These are phyloP conservation scores for Cantharis lateralis DNA, from an alignment of 2,888 invertebrate species.

Conservation along the genomic window DNA sequence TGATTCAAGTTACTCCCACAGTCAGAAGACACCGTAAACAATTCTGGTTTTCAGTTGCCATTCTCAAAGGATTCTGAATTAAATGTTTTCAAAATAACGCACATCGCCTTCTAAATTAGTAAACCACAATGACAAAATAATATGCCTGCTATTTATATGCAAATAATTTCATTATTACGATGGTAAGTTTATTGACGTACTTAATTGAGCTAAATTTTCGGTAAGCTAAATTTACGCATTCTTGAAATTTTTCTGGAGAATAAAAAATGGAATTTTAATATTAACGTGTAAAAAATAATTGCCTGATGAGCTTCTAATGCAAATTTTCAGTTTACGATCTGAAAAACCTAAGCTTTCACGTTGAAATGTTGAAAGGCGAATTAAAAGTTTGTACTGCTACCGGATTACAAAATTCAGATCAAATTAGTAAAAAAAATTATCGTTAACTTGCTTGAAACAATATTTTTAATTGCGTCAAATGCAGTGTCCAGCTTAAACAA, in stretches of 20 bases:
- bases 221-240: neutral
- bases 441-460: neutral
- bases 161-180: neutral
- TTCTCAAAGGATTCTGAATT: neutral
- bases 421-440: neutral
- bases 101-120: neutral
- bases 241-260: neutral
- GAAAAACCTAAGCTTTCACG: neutral
- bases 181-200: neutral
- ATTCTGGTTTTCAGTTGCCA: neutral
- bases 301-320: neutral
- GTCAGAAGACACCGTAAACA: neutral
- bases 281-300: neutral
- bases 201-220: neutral
- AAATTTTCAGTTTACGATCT: neutral
- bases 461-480: neutral
- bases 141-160: neutral
- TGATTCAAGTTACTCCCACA: neutral
- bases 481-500: neutral
- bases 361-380: neutral
- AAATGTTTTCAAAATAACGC: neutral
- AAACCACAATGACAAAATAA: neutral
- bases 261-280: neutral
- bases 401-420: neutral
- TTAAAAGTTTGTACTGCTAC: neutral